A percentile compares a stretch with the other conserved stretches of the same genome.
Evolutionary conservation across 2,888 invertebrate species (phyloP).

Genomic region (Drosophila nr. medialis): DNA sequence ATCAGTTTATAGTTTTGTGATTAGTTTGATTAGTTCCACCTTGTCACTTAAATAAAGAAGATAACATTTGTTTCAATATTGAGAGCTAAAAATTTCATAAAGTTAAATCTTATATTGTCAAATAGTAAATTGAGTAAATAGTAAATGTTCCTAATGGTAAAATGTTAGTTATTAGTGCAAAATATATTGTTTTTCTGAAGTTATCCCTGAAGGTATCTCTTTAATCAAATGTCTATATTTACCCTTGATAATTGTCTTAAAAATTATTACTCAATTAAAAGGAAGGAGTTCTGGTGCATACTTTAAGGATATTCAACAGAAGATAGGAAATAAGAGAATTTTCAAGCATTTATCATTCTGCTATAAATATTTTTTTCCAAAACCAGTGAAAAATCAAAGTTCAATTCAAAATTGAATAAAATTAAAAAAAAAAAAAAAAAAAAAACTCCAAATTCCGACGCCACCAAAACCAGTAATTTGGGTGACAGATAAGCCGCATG

Average conservation of each 20-base stretch:
- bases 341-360: not conserved
- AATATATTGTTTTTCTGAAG: not conserved
- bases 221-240: not conserved
- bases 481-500: constrained; percentile 17
- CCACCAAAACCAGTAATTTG: constrained; percentile 28
- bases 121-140: not conserved
- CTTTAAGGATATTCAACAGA: not conserved
- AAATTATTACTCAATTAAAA: not conserved
- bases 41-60: not conserved
- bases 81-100: not conserved
- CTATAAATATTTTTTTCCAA: constrained; percentile 2
- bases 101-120: not conserved
- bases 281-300: not conserved
- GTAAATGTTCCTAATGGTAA: not conserved
- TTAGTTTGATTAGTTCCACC: not conserved
- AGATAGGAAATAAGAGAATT: not conserved
- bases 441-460: constrained; percentile 39
- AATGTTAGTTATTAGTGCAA: not conserved
- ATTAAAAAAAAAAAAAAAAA: not conserved
- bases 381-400: constrained; percentile 24
- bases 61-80: too few species aligned
- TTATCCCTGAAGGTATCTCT: not conserved
- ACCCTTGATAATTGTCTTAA: too few species aligned
- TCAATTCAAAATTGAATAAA: constrained; percentile 21
- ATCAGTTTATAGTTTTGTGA: not conserved